A percentile compares a stretch with the other conserved stretches of the same genome.
Conservation (phyloP, 2,113 vertebrate species). For the Paramormyrops kingsleyae region DNA sequence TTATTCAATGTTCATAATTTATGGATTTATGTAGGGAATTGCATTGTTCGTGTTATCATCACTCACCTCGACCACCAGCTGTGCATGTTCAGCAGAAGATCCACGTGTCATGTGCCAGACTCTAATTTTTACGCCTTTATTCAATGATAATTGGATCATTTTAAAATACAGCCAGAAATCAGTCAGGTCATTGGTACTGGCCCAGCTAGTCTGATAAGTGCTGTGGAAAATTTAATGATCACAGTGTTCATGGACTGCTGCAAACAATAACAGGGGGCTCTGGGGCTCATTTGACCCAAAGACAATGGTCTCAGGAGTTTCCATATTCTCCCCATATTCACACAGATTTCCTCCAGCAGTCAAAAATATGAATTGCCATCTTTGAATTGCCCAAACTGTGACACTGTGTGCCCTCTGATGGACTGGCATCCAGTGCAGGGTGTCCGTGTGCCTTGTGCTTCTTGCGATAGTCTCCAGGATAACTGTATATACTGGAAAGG, state of each 20-base stretch:
- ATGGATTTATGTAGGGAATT: not conserved
- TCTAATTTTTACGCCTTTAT: not conserved
- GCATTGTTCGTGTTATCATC: not conserved
- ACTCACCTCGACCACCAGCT: not conserved
- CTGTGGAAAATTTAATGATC: not conserved
- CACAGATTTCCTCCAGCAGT: not conserved
- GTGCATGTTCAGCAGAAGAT: not conserved
- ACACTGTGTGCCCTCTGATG: not conserved
- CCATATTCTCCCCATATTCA: not conserved
- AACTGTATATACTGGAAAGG: not conserved
- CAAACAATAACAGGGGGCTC: not conserved
- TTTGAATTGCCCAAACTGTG: not conserved
- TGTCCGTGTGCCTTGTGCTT: not conserved
- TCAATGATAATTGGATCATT: not conserved
- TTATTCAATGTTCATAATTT: not conserved
- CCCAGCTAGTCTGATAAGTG: not conserved
- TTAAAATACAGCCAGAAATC: not conserved
- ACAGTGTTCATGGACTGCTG: not conserved
- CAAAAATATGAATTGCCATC: not conserved
- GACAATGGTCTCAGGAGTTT: not conserved
- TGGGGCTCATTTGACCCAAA: not conserved
- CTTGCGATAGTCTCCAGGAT: not conserved
- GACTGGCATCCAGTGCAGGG: not conserved
- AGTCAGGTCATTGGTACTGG: not conserved
- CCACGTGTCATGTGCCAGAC: not conserved